These are phyloP conservation scores for Onychomys torridus DNA, from an alignment of 2,797 vertebrate genomes.

Conservation along the genomic window DNA sequence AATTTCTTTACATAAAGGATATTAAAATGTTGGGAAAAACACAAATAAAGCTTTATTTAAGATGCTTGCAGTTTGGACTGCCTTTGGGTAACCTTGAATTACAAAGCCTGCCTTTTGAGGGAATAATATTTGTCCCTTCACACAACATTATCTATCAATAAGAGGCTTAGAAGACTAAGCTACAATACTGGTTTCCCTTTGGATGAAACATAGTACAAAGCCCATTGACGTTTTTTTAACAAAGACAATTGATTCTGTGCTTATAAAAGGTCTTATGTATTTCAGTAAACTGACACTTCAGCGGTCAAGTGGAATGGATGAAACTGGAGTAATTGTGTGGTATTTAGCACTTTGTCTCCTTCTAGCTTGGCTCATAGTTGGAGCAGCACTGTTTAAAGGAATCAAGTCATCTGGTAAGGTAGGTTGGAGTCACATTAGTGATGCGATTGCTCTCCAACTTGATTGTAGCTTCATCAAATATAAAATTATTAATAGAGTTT, in stretches of 20 bases:
- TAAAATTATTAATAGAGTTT: background rate
- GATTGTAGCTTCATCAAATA: conserved; percentile 43
- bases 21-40: background rate
- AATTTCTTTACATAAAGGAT: background rate
- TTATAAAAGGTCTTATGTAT: conserved; percentile 69
- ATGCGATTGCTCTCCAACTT: conserved; percentile 36
- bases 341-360: conserved; percentile 96
- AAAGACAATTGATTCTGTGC: conserved; percentile 3
- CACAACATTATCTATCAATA: conserved; percentile 1
- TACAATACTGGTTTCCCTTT: background rate
- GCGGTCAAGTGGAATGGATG: conserved; percentile 91
- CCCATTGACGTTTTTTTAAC: background rate
- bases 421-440: conserved; percentile 67
- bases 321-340: conserved; percentile 95
- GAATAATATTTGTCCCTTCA: background rate
- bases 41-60: conserved; percentile 5
- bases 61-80: conserved; percentile 1
- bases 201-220: conserved; percentile 18
- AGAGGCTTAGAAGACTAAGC: background rate
- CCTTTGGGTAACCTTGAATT: background rate
- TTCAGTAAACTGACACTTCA: conserved; percentile 92
- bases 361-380: conserved; percentile 92
- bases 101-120: conserved; percentile 23
- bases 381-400: conserved; percentile 92
- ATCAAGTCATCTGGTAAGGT: conserved; percentile 99